A percentile compares a stretch with the other conserved stretches of the same genome.
Evolutionary conservation across 2,888 invertebrate species (phyloP).

Genomic region (Spicauda simplicius): DNA sequence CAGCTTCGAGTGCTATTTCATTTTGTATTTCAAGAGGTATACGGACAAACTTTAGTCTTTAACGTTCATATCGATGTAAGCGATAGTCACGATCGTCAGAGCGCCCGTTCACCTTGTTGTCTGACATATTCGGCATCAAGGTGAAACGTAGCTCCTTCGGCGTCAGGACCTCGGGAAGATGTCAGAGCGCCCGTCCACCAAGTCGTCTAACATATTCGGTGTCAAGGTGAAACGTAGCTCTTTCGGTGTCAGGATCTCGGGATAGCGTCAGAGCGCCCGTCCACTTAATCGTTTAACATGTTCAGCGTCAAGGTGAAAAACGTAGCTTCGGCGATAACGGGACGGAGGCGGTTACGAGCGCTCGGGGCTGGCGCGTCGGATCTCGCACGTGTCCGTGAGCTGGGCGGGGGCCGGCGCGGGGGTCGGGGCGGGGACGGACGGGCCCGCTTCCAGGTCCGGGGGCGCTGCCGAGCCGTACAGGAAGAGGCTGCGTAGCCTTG

Average conservation of each 20-base stretch:
- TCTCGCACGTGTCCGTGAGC: too few relatives aligned
- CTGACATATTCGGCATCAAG: too few relatives aligned
- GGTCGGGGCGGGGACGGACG: constrained; percentile 29
- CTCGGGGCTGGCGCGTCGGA: too few relatives aligned
- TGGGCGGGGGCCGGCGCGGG: not conserved
- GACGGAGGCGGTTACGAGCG: too few relatives aligned
- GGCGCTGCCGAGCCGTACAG: constrained; percentile 71
- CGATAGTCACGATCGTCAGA: constrained; percentile 27
- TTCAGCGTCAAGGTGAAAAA: too few relatives aligned
- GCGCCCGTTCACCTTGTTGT: not conserved
- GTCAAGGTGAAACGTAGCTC: too few relatives aligned
- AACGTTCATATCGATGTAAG: not conserved
- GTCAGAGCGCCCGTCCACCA: constrained; percentile 17
- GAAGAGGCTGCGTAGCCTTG: constrained; percentile 64
- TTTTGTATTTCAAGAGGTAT: not conserved
- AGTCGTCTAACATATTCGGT: too few relatives aligned
- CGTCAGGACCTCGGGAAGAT: too few relatives aligned
- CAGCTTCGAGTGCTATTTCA: too few relatives aligned
- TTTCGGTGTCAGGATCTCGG: too few relatives aligned
- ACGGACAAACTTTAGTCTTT: not conserved
- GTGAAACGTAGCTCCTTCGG: too few relatives aligned
- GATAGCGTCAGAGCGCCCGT: constrained; percentile 23
- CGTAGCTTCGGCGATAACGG: too few relatives aligned
- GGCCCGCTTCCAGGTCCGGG: constrained; percentile 64
- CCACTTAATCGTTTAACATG: not conserved